Base-by-base conservation (phyloP, 1,140 invertebrate species). In the Bombus vancouverensis region DNA sequence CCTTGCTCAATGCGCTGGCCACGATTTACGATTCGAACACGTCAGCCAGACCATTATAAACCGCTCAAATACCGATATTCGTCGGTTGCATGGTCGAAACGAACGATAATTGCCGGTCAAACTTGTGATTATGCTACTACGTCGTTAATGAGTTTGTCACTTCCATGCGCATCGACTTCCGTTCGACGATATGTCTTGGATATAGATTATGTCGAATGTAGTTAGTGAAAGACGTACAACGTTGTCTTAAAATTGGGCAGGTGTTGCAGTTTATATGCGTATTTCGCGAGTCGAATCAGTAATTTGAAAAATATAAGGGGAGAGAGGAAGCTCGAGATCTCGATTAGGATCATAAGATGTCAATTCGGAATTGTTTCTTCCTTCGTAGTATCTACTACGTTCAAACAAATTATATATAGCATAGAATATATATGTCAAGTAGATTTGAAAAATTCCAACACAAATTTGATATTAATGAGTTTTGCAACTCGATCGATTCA, bases 1-100 rank as follows among this genome's bases (percentile, higher is more conserved):
- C 86, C 90, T 91, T 89, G 90, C 81, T 86, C 88, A 89, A 89
- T 87, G 71, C 86, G n/a, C 86, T 32, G 65, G 42, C 77, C 47
- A 62, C 85, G 85, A 91, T 91, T 91, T 91, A 91, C 87, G 85
- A 75, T 68, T 77, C 53, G 77, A 87, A 88, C 88, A 83, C 78
- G 87, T 88, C 89, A 77, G 86, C 59, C 70, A 70, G 79, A 28
- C 83, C 74, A 82, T 89, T 88, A 86, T 81, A 86, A 87, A 37
- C 71, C 65, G 71, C 57, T 57, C 47, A 76, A 89, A 89, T 86
- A 65, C 75, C 65, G 88, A 71, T 85, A 85, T 70, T 53, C 66
- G 73, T 47, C 72, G 80, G 77, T 78, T 74, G 65, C 25, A 53
- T 59, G 74, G 37, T 90, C 89, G 47, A 84, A 87, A 85, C 72